These are phyloP conservation scores for Ondatra zibethicus DNA, from an alignment of 2,113 vertebrate genomes.

Conservation along the genomic window DNA sequence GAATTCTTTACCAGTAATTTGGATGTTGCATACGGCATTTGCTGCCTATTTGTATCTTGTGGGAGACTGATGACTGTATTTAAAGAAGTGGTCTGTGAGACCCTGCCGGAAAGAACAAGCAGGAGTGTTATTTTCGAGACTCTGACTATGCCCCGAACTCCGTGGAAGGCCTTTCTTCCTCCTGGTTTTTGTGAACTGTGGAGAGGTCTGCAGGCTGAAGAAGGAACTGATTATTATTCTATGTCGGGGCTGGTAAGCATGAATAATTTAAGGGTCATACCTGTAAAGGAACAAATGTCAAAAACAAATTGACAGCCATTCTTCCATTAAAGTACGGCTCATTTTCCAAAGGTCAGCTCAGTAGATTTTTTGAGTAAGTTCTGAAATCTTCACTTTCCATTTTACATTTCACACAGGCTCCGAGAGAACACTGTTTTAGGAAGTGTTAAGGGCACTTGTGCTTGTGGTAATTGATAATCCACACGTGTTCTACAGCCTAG, in stretches of 20 bases:
- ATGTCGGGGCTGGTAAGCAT: slow-evolving; percentile 51
- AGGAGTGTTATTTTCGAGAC: slow-evolving; percentile 12
- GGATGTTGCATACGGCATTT: neutral
- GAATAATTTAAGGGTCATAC: slow-evolving; percentile 73
- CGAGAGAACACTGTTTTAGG: slow-evolving; percentile 47
- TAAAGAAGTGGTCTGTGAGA: neutral
- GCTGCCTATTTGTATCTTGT: neutral
- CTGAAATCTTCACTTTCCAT: slow-evolving; percentile 66
- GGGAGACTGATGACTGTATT: slow-evolving; percentile 22
- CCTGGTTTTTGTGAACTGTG: neutral
- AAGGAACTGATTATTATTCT: slow-evolving; percentile 49
- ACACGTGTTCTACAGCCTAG: neutral
- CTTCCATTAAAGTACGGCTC: slow-evolving; percentile 54
- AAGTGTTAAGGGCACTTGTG: slow-evolving; percentile 8
- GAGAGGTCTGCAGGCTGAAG: neutral
- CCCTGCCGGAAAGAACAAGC: neutral
- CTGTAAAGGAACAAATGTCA: slow-evolving; percentile 75
- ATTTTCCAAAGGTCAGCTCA: slow-evolving; percentile 74
- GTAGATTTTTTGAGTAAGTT: slow-evolving; percentile 67
- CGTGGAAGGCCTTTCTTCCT: slow-evolving; percentile 1
- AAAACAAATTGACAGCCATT: slow-evolving; percentile 72
- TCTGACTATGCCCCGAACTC: neutral
- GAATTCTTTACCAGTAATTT: slow-evolving; percentile 4
- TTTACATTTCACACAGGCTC: slow-evolving; percentile 27
- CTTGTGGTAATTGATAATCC: neutral